Evolutionary conservation across 1,140 invertebrate genomes (phyloP).

Genomic region (Aphidius gifuensis): DNA sequence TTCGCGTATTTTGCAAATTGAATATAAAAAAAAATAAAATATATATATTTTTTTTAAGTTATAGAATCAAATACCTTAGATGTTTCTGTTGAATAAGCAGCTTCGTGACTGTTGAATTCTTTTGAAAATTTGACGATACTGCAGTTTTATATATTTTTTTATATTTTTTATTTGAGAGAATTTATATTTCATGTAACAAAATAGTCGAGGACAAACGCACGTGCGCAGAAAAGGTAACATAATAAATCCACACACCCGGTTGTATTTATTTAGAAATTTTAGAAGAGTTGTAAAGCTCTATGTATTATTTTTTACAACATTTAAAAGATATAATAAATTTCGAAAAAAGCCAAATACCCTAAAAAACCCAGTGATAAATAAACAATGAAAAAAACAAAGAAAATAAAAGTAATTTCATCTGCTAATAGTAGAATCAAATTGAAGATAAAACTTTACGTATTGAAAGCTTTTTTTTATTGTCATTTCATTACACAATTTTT

Average conservation of each 20-base stretch:
- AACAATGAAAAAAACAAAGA: background rate
- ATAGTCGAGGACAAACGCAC: slow-evolving; percentile 1
- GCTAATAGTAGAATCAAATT: background rate
- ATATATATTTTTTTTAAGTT: too few relatives aligned
- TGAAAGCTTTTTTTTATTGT: too few relatives aligned
- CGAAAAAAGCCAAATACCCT: background rate
- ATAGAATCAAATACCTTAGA: too few relatives aligned
- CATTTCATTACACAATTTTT: too few relatives aligned
- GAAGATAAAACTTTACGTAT: too few relatives aligned
- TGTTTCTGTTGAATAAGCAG: slow-evolving; percentile 2
- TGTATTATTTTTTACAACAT: background rate
- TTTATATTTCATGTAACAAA: slow-evolving; percentile 6
- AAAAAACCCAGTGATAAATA: too few relatives aligned
- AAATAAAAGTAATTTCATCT: slow-evolving; percentile 9
- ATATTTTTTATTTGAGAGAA: background rate
- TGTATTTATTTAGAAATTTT: background rate
- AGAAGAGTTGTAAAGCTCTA: background rate
- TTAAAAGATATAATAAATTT: slow-evolving; percentile 5
- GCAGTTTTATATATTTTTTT: background rate
- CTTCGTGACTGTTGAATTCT: slow-evolving; percentile 1
- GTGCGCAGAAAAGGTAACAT: slow-evolving; percentile 7
- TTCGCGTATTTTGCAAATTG: too few relatives aligned
- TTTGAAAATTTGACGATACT: slow-evolving; percentile 15
- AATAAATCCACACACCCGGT: slow-evolving; percentile 4
- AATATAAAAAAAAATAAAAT: too few relatives aligned